phyloP scores from a whole-genome alignment of 2,797 vertebrate genomes.

The Falco concolor region DNA sequence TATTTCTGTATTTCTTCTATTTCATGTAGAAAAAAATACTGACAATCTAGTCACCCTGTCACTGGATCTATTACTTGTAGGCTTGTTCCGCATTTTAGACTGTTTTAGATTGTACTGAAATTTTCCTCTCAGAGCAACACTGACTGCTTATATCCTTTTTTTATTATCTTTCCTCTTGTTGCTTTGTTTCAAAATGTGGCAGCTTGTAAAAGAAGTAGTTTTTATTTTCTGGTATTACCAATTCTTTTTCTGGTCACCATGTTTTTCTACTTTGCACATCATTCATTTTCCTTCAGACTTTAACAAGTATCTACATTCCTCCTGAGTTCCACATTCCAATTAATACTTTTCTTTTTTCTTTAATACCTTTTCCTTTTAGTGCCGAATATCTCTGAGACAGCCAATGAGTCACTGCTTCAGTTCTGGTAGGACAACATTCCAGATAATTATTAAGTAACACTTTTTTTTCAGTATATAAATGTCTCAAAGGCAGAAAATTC shows the following conservation, averaged over 20 bases:
- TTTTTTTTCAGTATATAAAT: not conserved
- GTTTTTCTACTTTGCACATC: not conserved
- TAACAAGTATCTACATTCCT: not conserved
- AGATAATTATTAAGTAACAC: not conserved
- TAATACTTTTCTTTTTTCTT: not conserved
- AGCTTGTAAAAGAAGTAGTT: not conserved
- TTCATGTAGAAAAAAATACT: not conserved
- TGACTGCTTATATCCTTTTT: not conserved
- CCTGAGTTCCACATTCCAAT: not conserved
- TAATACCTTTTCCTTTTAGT: not conserved
- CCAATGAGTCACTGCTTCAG: not conserved
- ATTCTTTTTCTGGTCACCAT: not conserved
- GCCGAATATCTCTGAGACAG: not conserved
- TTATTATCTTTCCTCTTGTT: not conserved
- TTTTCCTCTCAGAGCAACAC: not conserved
- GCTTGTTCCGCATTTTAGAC: not conserved
- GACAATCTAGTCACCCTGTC: not conserved
- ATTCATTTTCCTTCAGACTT: not conserved
- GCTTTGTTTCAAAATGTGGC: not conserved
- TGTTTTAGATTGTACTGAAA: not conserved
- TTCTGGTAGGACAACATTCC: not conserved
- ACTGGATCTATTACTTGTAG: not conserved
- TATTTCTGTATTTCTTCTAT: not conserved
- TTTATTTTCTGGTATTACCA: not conserved
- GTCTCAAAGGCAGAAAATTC: not conserved